Percentiles rank a stretch among this genome's conserved stretches.
Conservation (phyloP, 2,888 invertebrate genomes). For the Ernsta delagoae region DNA sequence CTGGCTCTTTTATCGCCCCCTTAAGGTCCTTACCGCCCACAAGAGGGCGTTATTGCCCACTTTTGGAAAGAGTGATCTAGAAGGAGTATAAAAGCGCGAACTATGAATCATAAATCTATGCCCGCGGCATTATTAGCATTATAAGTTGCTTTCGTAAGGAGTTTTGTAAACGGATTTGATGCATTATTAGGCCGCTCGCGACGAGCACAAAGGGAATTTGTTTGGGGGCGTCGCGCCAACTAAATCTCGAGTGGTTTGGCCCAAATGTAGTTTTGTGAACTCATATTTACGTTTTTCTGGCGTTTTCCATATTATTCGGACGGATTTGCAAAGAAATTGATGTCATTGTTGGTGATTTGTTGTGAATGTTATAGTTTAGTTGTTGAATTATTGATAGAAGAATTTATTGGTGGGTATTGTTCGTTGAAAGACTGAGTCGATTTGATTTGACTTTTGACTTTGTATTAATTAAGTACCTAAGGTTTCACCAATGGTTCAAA, state of each 20-base stretch:
- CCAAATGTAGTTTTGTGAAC: conserved; percentile 10
- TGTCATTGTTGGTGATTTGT: neutral
- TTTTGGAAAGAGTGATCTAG: no score
- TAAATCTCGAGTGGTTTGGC: conserved; percentile 29
- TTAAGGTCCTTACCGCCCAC: no score
- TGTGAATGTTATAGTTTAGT: neutral
- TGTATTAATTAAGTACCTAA: no score
- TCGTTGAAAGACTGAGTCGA: no score
- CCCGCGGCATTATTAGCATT: conserved; percentile 29
- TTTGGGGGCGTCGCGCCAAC: conserved; percentile 59
- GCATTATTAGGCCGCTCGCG: conserved; percentile 46
- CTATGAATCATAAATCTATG: no score
- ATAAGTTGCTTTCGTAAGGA: conserved; percentile 6
- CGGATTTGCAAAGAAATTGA: neutral
- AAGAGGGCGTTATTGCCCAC: no score
- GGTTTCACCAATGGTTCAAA: no score
- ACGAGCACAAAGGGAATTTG: conserved; percentile 46
- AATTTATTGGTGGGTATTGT: no score
- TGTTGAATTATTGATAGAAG: no score
- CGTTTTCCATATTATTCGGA: neutral
- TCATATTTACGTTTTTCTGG: conserved; percentile 7
- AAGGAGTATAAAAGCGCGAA: no score
- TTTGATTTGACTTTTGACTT: no score
- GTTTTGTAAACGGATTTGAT: conserved; percentile 33
- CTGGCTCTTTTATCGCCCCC: no score